Base-by-base conservation (phyloP, 2,113 vertebrate species). In the Neolamprologus tretocephalus region DNA sequence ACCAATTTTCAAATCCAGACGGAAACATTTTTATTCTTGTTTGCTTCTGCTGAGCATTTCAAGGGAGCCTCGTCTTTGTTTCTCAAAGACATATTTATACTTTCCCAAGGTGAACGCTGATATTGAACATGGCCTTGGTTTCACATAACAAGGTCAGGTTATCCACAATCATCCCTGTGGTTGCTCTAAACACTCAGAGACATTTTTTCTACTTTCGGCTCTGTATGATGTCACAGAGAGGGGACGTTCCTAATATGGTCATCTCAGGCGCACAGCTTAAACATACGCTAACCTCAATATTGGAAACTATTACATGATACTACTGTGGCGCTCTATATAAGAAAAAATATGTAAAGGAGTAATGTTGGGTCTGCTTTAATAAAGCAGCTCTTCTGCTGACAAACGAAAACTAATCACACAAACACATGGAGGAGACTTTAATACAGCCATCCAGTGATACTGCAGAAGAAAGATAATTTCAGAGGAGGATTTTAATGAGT, bases 401-500 rank as follows among this genome's bases (percentile, higher is more conserved):
- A n/a, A 78, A 51, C 8, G 10, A 33, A 78, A 6, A 51, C 47
- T 78, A 33, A 78, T 51, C 73, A 9, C 73, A 78, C 10, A 31
- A 51, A 78, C 73, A 78, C 73, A 33, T 51, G 17, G 26, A 78
- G 71, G 71, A 78, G 73, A 31, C 45, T n/a, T 12, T 53, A 80
- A 83, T 31, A 42, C 63, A 91, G 87, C 31, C 9, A 23, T 58
- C 10, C 31, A 42, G 33, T 80, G 40, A 86, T 53, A 61, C 10
- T 58, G 19, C 16, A 68, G 83, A 80, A 45, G 16, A 82, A 68
- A 82, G 31, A 73, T 26, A 4, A 16, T 23, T 82, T 85, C 51
- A 83, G 45, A 90, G 23, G 21, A 66, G 45, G 57, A 54, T 3
- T 82, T 82, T 53, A 83, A 80, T 83, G 37, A 86, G 37, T 73